These are phyloP conservation scores for Caranx ignobilis DNA, from an alignment of 2,113 vertebrate species.

Conservation along the genomic window DNA sequence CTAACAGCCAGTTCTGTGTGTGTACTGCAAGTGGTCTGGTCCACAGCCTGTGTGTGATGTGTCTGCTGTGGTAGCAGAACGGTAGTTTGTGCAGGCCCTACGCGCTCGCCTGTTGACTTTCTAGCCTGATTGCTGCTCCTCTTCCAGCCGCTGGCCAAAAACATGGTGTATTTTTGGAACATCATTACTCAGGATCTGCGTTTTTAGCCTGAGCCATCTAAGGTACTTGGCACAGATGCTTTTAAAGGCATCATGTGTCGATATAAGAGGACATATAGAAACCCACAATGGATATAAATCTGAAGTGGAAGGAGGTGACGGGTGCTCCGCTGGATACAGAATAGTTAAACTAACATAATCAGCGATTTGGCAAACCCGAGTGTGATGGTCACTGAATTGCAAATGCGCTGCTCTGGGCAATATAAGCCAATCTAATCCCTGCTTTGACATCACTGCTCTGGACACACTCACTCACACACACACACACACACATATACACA, in stretches of 20 bases:
- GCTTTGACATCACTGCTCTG: conserved; percentile 73
- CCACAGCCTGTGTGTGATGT: conserved; percentile 74
- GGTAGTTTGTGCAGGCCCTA: conserved; percentile 43
- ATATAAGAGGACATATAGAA: conserved; percentile 6
- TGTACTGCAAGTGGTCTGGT: conserved; percentile 74
- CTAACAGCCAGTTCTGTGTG: conserved; percentile 79
- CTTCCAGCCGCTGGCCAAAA: conserved; percentile 55
- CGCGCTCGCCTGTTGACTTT: conserved; percentile 68
- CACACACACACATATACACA: conserved; percentile 33
- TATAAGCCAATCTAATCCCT: conserved; percentile 76
- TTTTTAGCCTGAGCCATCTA: conserved; percentile 38
- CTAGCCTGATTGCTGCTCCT: conserved; percentile 47
- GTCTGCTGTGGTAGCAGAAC: conserved; percentile 72
- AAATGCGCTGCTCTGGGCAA: conserved; percentile 71
- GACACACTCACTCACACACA: conserved; percentile 38
- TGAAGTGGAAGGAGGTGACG: conserved; percentile 19
- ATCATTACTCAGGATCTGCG: conserved; percentile 42
- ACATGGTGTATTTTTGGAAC: conserved; percentile 68
- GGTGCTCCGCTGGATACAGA: conserved; percentile 50
- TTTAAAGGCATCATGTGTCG: conserved; percentile 31
- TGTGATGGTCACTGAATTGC: conserved; percentile 64
- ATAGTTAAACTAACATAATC: conserved; percentile 69
- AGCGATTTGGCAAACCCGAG: conserved; percentile 61
- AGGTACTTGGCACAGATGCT: conserved; percentile 13
- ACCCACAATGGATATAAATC: background rate